Conservation (phyloP, 1,140 invertebrate genomes). For the Propsilocerus akamusi region DNA sequence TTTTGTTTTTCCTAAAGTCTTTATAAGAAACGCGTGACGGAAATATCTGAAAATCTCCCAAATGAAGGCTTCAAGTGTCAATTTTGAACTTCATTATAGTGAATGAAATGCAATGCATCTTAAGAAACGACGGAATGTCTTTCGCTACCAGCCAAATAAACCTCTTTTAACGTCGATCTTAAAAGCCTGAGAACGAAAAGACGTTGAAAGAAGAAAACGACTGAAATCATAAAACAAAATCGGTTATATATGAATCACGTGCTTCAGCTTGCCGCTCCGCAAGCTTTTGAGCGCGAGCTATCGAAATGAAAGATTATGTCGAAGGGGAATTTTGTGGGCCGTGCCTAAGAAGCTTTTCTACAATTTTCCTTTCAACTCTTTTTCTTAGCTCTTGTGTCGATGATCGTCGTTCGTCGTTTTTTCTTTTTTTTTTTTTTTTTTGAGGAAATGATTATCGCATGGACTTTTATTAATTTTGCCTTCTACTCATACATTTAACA, state of each 20-base stretch:
- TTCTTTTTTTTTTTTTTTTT: no score
- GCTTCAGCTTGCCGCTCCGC: not conserved
- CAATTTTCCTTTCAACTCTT: no score
- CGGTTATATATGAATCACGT: conserved; percentile 3
- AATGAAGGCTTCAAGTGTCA: not conserved
- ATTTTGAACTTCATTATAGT: not conserved
- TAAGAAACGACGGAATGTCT: not conserved
- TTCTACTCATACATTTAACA: no score
- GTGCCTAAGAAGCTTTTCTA: no score
- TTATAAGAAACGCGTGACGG: conserved; percentile 2
- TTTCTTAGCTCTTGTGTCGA: no score
- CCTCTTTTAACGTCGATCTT: not conserved
- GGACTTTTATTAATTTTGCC: no score
- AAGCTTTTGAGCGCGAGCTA: not conserved
- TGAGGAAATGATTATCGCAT: no score
- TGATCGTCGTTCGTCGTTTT: no score
- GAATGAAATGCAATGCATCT: not conserved
- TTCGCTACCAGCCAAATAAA: not conserved
- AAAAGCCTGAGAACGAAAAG: not conserved
- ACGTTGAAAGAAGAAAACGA: not conserved
- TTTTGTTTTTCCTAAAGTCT: no score
- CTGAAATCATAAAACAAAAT: conserved; percentile 1
- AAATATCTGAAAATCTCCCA: not conserved
- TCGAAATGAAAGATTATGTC: not conserved
- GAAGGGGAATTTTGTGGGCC: not conserved